These are phyloP conservation scores for Rhinella marina DNA, from an alignment of 2,797 vertebrate genomes.

Conservation along the genomic window DNA sequence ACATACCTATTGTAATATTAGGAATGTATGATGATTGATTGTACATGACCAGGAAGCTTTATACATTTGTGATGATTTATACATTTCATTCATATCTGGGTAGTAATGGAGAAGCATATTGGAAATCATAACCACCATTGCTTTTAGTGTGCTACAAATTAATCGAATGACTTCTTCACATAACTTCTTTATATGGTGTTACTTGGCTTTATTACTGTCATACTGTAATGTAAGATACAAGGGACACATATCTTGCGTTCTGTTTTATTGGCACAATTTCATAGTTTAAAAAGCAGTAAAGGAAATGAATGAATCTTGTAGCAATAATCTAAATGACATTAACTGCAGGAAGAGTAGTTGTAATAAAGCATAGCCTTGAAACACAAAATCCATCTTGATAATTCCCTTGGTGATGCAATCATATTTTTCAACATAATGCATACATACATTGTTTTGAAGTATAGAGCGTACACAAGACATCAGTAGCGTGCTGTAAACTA, in stretches of 20 bases:
- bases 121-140: background rate
- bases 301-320: slow-evolving; percentile 67
- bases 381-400: slow-evolving; percentile 63
- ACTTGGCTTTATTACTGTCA: background rate
- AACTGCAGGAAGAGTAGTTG: slow-evolving; percentile 58
- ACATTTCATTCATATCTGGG: background rate
- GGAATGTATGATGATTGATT: no score
- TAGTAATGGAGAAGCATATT: background rate
- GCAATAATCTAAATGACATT: slow-evolving; percentile 64
- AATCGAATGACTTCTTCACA: background rate
- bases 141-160: background rate
- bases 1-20: no score
- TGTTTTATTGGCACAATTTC: slow-evolving; percentile 71
- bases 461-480: slow-evolving; percentile 16
- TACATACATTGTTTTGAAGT: slow-evolving; percentile 61
- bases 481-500: background rate
- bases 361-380: slow-evolving; percentile 60
- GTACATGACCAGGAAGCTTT: no score
- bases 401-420: slow-evolving; percentile 71
- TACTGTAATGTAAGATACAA: slow-evolving; percentile 1
- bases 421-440: slow-evolving; percentile 68
- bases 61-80: background rate
- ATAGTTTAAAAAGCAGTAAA: slow-evolving; percentile 66
- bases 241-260: slow-evolving; percentile 65
- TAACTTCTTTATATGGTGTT: background rate